Conservation (phyloP, 2,888 invertebrate species). For the Eupithecia vulgata region DNA sequence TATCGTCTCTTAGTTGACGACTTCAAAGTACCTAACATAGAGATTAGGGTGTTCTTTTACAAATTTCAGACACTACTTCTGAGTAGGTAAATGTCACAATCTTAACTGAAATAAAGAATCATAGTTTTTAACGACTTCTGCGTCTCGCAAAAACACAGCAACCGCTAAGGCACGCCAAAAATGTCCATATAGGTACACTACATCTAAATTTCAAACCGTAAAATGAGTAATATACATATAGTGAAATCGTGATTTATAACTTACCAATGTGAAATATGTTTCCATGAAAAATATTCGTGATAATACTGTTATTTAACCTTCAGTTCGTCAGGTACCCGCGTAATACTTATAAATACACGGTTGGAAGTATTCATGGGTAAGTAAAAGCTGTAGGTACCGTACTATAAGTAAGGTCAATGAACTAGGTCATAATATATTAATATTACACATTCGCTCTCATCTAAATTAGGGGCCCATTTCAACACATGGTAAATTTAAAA, state of each 20-base stretch:
- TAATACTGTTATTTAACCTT: constrained; percentile 27
- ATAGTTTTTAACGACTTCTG: too few species aligned
- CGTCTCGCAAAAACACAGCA: neutral
- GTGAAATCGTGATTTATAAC: constrained; percentile 21
- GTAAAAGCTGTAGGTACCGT: neutral
- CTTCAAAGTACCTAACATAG: too few species aligned
- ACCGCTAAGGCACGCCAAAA: neutral
- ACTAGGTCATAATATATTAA: neutral
- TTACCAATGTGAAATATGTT: constrained; percentile 18
- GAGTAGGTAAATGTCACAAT: too few species aligned
- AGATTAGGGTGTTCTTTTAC: too few species aligned
- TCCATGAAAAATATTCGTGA: constrained; percentile 30
- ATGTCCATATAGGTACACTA: neutral
- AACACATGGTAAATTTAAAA: neutral
- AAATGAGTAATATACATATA: constrained; percentile 2
- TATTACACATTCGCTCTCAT: neutral
- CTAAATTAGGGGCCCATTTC: neutral
- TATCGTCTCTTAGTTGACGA: too few species aligned
- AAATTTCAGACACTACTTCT: too few species aligned
- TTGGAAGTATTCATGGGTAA: neutral
- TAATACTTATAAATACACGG: neutral
- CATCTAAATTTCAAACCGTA: neutral
- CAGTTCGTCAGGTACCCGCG: constrained; percentile 12
- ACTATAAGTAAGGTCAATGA: neutral
- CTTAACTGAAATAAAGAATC: too few species aligned